phyloP scores from a whole-genome alignment of 2,113 vertebrate species.

The Lutjanus erythropterus region DNA sequence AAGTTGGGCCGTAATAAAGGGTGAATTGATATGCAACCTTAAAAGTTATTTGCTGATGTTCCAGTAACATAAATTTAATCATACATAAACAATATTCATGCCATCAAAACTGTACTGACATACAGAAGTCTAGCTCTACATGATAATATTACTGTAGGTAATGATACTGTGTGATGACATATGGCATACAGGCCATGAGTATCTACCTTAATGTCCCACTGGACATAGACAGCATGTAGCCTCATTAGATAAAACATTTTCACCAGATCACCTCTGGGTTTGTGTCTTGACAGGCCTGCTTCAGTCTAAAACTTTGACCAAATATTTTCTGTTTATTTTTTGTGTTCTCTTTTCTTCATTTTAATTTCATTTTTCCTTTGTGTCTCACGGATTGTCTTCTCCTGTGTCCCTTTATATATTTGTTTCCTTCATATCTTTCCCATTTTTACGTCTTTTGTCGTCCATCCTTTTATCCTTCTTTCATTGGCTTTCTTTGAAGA shows the following conservation, averaged over 20 bases:
- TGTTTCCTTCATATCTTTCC: not conserved
- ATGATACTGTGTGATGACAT: too few relatives aligned
- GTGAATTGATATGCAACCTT: not conserved
- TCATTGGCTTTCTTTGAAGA: constrained; percentile 55
- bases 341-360: not conserved
- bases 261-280: not conserved
- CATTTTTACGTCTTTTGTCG: constrained; percentile 35
- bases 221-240: not conserved
- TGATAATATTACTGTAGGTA: not conserved
- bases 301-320: not conserved
- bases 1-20: too few relatives aligned
- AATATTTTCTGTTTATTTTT: not conserved
- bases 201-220: not conserved
- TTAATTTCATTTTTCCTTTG: not conserved
- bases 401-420: not conserved
- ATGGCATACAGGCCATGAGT: too few relatives aligned
- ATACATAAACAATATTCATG: too few relatives aligned
- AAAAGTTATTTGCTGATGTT: not conserved
- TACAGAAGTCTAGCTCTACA: not conserved
- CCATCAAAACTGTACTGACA: not conserved
- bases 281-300: not conserved
- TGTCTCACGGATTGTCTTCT: not conserved
- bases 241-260: not conserved
- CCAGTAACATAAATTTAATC: not conserved
- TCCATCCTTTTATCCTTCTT: constrained; percentile 33